These are phyloP conservation scores for Gila robusta DNA, from an alignment of 2,797 vertebrate genomes.

Conservation along the genomic window DNA sequence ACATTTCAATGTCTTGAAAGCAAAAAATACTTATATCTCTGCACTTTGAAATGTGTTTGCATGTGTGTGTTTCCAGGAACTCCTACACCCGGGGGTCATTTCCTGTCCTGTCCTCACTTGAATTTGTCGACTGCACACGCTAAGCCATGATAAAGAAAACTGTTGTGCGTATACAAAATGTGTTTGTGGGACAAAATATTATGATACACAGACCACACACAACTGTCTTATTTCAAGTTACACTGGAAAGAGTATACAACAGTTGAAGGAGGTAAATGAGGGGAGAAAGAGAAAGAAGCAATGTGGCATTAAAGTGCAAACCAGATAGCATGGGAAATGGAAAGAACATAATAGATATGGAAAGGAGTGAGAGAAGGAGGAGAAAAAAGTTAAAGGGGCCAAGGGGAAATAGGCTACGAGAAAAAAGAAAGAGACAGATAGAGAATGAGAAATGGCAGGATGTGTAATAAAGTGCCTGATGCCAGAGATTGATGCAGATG, in stretches of 20 bases:
- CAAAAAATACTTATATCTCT: slow-evolving; percentile 3
- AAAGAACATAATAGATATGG: background rate
- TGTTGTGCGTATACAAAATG: background rate
- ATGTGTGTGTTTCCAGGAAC: slow-evolving; percentile 20
- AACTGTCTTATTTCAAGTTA: slow-evolving; percentile 1
- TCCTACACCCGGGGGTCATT: background rate
- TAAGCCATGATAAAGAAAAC: slow-evolving; percentile 28
- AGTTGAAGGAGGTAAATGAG: background rate
- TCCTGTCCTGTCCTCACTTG: slow-evolving; percentile 28
- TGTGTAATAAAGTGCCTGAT: slow-evolving; percentile 52
- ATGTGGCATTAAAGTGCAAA: slow-evolving; percentile 2
- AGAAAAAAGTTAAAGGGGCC: slow-evolving; percentile 44
- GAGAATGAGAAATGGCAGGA: slow-evolving; percentile 13
- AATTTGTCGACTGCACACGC: background rate
- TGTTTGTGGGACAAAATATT: background rate
- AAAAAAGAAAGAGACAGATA: slow-evolving; percentile 32
- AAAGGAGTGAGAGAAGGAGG: slow-evolving; percentile 51
- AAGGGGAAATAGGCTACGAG: slow-evolving; percentile 52
- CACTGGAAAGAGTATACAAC: slow-evolving; percentile 11
- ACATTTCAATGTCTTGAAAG: background rate
- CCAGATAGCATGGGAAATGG: background rate
- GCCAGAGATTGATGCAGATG: slow-evolving; percentile 31
- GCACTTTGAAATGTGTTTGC: background rate
- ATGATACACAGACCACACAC: background rate
- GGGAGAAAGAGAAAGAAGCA: slow-evolving; percentile 48